phyloP scores from a whole-genome alignment of 2,797 vertebrate species.

The Aldrovandia affinis region DNA sequence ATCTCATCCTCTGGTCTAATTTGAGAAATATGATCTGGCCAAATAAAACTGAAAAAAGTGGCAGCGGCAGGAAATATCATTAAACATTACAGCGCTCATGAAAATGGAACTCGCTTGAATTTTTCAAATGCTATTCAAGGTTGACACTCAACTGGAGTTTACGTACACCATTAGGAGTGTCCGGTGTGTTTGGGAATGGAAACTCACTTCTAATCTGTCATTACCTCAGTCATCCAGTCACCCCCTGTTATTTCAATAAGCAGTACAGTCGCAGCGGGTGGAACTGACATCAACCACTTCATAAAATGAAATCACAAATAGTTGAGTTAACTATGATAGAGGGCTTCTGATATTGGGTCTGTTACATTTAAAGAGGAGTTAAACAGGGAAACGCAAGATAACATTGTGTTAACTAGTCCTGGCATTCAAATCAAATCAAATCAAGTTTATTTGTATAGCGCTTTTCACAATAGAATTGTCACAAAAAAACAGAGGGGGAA shows the following conservation, averaged over 20 bases:
- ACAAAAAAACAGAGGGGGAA: no score
- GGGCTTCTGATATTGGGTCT: background rate
- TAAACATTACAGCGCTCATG: background rate
- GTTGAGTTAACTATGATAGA: slow-evolving; percentile 1
- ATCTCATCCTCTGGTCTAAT: background rate
- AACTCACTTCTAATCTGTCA: background rate
- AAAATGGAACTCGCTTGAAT: slow-evolving; percentile 13
- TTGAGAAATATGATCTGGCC: slow-evolving; percentile 4
- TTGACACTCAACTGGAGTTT: background rate
- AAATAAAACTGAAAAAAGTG: slow-evolving; percentile 4
- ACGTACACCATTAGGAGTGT: slow-evolving; percentile 13
- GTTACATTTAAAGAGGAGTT: background rate
- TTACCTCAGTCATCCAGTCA: background rate
- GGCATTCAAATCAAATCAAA: background rate
- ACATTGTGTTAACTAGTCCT: background rate
- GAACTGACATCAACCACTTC: background rate
- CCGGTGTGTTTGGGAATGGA: slow-evolving; percentile 14
- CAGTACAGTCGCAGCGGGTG: slow-evolving; percentile 4
- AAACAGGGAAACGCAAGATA: background rate
- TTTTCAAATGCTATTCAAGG: background rate
- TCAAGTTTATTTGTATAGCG: no score
- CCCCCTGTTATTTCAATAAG: slow-evolving; percentile 1
- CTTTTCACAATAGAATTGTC: no score
- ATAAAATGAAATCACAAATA: slow-evolving; percentile 7
- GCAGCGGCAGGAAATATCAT: slow-evolving; percentile 16